These are phyloP conservation scores for Miltochrista miniata DNA, from an alignment of 2,888 invertebrate genomes.

Conservation along the genomic window DNA sequence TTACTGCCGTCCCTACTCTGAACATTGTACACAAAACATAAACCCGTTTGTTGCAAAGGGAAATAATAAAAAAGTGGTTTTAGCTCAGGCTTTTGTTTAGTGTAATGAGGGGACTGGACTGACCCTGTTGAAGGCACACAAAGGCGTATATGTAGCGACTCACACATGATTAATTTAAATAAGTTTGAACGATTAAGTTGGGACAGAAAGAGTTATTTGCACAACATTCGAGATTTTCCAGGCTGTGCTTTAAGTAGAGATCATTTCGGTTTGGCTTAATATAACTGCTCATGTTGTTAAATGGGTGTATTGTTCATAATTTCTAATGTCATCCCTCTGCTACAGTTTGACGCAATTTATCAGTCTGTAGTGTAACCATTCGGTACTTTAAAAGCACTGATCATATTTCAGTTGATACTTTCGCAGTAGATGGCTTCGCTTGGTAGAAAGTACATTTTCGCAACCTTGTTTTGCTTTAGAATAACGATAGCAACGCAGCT, in stretches of 20 bases:
- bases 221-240: not conserved
- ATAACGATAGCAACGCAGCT: constrained; percentile 1
- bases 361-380: no score
- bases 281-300: no score
- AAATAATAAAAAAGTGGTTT: constrained; percentile 37
- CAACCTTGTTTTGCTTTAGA: not conserved
- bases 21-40: constrained; percentile 7
- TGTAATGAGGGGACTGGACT: constrained; percentile 30
- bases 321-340: no score
- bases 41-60: constrained; percentile 10
- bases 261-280: no score
- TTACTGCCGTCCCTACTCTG: not conserved
- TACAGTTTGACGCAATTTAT: no score
- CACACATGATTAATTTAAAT: not conserved
- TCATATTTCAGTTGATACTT: not conserved
- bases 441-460: not conserved
- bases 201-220: not conserved
- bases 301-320: no score
- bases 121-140: constrained; percentile 2
- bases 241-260: no score
- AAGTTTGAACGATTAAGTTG: not conserved
- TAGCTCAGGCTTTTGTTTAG: constrained; percentile 29
- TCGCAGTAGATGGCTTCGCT: not conserved
- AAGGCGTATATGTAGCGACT: constrained; percentile 1
- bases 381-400: not conserved